Percentiles rank a stretch among this genome's conserved stretches.
Conservation (phyloP, 2,888 invertebrate genomes). For the Melanostoma scalare region DNA sequence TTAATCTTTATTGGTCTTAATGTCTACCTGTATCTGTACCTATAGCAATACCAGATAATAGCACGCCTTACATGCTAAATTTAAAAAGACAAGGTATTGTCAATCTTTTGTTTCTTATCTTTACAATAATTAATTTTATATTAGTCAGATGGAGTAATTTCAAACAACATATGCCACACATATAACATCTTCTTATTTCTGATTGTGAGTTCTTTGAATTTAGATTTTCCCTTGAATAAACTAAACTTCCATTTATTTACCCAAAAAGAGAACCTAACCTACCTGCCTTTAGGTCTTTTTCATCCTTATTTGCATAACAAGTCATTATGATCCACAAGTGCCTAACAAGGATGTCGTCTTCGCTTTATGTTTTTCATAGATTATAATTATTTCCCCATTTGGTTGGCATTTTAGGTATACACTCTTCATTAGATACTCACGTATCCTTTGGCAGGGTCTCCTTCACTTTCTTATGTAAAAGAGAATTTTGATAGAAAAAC, state of each 20-base stretch:
- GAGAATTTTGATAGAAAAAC: constrained; percentile 53
- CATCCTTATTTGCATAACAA: constrained; percentile 70
- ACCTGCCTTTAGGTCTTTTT: constrained; percentile 51
- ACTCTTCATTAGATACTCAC: constrained; percentile 51
- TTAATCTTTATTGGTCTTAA: too few relatives aligned
- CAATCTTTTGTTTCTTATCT: too few relatives aligned
- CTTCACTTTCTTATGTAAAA: constrained; percentile 5
- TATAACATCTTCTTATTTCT: neutral
- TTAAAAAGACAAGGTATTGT: too few relatives aligned
- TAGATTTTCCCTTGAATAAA: neutral
- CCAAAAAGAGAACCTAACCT: constrained; percentile 3
- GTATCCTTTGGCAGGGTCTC: constrained; percentile 24
- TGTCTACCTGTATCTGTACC: too few relatives aligned
- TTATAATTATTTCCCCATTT: constrained; percentile 80
- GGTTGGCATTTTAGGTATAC: constrained; percentile 73
- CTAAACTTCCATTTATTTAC: neutral
- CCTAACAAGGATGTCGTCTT: constrained; percentile 65
- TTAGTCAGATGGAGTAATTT: neutral
- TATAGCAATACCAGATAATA: too few relatives aligned
- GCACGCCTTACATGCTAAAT: too few relatives aligned
- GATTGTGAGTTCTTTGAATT: constrained; percentile 18
- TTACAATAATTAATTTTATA: too few relatives aligned
- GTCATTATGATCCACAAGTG: constrained; percentile 68
- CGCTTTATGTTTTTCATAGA: constrained; percentile 62
- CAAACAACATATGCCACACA: neutral